Percentiles rank a stretch among this genome's conserved stretches.
phyloP scores from a whole-genome alignment of 1,140 invertebrate genomes.

The Zaprionus kolodkinae region DNA sequence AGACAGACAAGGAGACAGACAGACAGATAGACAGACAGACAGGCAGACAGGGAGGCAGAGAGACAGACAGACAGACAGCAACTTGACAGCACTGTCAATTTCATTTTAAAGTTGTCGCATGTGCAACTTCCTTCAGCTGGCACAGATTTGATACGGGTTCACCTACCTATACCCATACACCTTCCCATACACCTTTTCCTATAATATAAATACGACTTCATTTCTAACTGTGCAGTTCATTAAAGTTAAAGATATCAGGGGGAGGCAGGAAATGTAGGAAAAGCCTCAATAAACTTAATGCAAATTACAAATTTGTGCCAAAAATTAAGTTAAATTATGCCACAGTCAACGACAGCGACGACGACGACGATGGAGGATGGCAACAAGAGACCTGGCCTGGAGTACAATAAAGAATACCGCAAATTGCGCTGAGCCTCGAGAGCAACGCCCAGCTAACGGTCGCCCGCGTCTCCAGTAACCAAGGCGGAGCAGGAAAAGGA shows the following conservation, averaged over 20 bases:
- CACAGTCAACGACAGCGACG: constrained; percentile 38
- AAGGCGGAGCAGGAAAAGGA: not conserved
- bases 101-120: constrained; percentile 74
- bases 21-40: constrained; percentile 15
- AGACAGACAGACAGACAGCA: constrained; percentile 42
- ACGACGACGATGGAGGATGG: not conserved
- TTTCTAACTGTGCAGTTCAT: constrained; percentile 31
- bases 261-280: not conserved
- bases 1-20: constrained; percentile 1
- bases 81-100: constrained; percentile 75
- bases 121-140: constrained; percentile 49
- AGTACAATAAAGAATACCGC: constrained; percentile 63
- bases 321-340: constrained; percentile 82
- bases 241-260: constrained; percentile 28
- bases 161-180: no score
- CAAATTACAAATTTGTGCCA: constrained; percentile 78
- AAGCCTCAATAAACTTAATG: constrained; percentile 73
- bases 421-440: constrained; percentile 58
- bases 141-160: constrained; percentile 33
- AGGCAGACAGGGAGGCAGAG: not conserved
- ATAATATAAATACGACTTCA: constrained; percentile 54
- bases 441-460: constrained; percentile 59
- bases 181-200: constrained; percentile 7
- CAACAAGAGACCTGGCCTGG: constrained; percentile 3
- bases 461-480: constrained; percentile 13